Evolutionary conservation across 2,888 invertebrate species (phyloP), one percentile per base, ranked within the genome.

Genomic region (Ormyrus nitidulus): DNA sequence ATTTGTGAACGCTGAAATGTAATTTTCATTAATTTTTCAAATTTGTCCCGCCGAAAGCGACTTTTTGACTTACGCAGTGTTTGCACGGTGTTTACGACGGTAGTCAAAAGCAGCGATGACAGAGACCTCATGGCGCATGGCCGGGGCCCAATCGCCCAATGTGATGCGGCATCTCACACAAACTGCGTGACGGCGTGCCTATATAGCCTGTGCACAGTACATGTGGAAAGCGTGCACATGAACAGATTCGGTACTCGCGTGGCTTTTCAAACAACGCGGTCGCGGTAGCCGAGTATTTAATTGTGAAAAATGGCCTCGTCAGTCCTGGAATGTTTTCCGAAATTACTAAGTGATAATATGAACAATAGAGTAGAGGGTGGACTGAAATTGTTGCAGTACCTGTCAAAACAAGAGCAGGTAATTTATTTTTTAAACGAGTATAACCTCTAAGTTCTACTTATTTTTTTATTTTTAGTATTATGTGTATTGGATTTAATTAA

Each of bases 301-400:
- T 10, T 58, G 44, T 34, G 9, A 51, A 88, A 84, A 82, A 87
- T 89, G 86, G 87, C 85, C 80, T 87, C 87, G 56, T 89, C 90
- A 46, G 86, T 92, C 74, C 86, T 92, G 49, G 91, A 92, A 81
- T 89, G 88, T 83, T 93, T 92, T 85, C 84, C 89, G 0, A 91
- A 91, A 84, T 84, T 92, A 70, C 88, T 88, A 9, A 88, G 88
- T 61, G 88, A 89, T 66, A 88, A 90, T 6, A 90, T 91, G 69
- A 88, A 88, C 65, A 85, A 89, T 0, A 90, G 92, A 77, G 75
- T 91, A 7, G 89, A 91, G 79, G 91, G 90, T 79, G 91, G 91
- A 46, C 77, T 89, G 6, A 85, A 86, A 79, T 85, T 93, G 71
- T 80, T 92, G 34, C 90, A 89, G 83, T 88, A 92, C 85, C 87